phyloP scores from a whole-genome alignment of 2,113 vertebrate species.

The Sturnus vulgaris region DNA sequence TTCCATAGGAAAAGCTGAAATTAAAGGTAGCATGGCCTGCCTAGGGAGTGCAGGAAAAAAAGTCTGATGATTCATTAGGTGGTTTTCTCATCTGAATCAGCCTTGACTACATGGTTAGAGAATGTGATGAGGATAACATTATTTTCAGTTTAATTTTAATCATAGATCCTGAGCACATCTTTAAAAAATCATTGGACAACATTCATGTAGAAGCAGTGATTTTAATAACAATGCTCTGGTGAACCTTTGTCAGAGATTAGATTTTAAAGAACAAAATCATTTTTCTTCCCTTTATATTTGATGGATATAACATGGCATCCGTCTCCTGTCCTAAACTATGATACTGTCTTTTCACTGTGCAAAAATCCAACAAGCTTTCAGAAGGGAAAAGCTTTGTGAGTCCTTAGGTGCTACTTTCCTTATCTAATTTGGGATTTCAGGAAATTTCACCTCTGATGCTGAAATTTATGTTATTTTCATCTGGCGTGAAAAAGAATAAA shows the following conservation, averaged over 20 bases:
- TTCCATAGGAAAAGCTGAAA: not conserved
- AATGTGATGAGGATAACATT: not conserved
- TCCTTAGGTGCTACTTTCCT: not conserved
- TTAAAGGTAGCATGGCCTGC: not conserved
- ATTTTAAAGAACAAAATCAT: not conserved
- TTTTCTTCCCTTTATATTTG: not conserved
- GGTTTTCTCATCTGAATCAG: slow-evolving; percentile 3
- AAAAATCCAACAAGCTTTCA: not conserved
- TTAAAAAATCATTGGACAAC: not conserved
- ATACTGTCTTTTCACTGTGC: not conserved
- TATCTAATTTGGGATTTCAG: not conserved
- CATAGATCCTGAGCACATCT: not conserved
- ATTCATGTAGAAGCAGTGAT: not conserved
- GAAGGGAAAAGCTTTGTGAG: not conserved
- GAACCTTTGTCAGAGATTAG: not conserved
- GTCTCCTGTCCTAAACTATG: not conserved
- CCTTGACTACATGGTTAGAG: not conserved
- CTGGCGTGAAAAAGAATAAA: not conserved
- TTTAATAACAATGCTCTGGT: not conserved
- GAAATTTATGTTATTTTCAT: not conserved
- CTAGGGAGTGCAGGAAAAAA: not conserved
- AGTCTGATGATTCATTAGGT: not conserved
- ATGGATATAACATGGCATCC: not conserved
- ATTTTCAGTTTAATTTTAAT: slow-evolving; percentile 9
- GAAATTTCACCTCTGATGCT: not conserved